Evolutionary conservation across 2,888 invertebrate genomes (phyloP).

Genomic region (Atrina japonica): DNA sequence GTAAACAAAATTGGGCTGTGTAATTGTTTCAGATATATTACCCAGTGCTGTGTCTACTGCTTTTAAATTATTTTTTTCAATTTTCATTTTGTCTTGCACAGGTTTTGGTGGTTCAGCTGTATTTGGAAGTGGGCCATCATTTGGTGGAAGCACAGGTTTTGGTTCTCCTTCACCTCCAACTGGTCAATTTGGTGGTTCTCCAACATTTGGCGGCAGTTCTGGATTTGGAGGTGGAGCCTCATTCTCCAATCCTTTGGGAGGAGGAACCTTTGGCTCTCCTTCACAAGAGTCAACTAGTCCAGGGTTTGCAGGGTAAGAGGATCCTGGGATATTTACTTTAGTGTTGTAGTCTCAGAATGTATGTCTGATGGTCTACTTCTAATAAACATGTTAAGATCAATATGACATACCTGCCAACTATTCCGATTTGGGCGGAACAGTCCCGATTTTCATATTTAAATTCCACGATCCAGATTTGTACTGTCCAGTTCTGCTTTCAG

Average conservation of each 20-base stretch:
- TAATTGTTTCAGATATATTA: too few relatives aligned
- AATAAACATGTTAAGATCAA: too few relatives aligned
- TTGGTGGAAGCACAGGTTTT: constrained; percentile 60
- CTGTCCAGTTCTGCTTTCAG: too few relatives aligned
- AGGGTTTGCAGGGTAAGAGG: constrained; percentile 79
- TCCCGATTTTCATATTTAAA: too few relatives aligned
- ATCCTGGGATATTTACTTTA: background rate
- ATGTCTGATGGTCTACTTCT: background rate
- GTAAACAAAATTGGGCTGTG: too few relatives aligned
- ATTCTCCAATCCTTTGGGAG: constrained; percentile 40
- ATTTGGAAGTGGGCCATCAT: constrained; percentile 64
- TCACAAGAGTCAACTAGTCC: constrained; percentile 25
- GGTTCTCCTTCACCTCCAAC: constrained; percentile 46
- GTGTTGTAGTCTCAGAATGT: background rate
- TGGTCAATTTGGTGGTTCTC: constrained; percentile 48
- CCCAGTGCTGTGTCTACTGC: too few relatives aligned
- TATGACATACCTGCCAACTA: too few relatives aligned
- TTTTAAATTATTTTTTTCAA: too few relatives aligned
- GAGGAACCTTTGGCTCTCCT: constrained; percentile 43
- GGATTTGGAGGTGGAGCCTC: constrained; percentile 53
- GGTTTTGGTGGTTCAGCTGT: constrained; percentile 76
- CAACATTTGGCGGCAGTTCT: constrained; percentile 63
- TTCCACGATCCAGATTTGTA: too few relatives aligned
- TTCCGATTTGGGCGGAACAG: too few relatives aligned
- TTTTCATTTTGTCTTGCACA: too few relatives aligned